Conservation (phyloP, 2,113 vertebrate species). For the Nematolebias whitei region DNA sequence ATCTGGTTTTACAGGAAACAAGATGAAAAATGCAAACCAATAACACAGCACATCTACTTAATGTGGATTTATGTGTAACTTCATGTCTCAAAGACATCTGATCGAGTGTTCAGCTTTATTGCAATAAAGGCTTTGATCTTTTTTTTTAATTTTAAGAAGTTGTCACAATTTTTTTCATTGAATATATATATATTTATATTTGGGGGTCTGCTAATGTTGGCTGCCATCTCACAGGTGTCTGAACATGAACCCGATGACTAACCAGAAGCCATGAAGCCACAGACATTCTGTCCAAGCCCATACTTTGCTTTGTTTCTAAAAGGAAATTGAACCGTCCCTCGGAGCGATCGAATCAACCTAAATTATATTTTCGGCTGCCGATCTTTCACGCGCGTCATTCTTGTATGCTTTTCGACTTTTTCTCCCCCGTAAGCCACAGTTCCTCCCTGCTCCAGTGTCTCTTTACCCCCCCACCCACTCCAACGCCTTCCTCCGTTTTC, state of each 20-base stretch:
- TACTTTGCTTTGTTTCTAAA: conserved; percentile 12
- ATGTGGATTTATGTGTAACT: background rate
- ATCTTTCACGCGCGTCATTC: background rate
- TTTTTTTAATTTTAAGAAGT: background rate
- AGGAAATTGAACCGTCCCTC: conserved; percentile 13
- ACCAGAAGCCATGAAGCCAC: conserved; percentile 44
- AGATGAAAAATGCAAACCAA: background rate
- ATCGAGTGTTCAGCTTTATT: background rate
- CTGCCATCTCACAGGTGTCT: conserved; percentile 21
- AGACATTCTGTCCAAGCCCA: conserved; percentile 21
- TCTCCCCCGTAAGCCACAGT: conserved; percentile 23
- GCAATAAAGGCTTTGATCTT: background rate
- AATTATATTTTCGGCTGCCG: conserved; percentile 27
- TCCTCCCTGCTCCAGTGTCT: conserved; percentile 31
- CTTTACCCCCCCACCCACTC: conserved; percentile 4
- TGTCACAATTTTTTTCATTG: conserved; percentile 3
- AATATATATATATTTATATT: no score
- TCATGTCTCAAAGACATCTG: background rate
- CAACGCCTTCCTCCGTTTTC: conserved; percentile 24
- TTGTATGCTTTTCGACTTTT: conserved; percentile 2
- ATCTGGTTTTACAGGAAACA: background rate
- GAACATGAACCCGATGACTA: conserved; percentile 29
- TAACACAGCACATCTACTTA: background rate
- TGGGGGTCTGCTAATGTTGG: background rate
- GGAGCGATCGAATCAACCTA: conserved; percentile 25